Percentiles rank a stretch among this genome's conserved stretches.
phyloP scores from a whole-genome alignment of 2,113 vertebrate species.

The Peromyscus maniculatus region DNA sequence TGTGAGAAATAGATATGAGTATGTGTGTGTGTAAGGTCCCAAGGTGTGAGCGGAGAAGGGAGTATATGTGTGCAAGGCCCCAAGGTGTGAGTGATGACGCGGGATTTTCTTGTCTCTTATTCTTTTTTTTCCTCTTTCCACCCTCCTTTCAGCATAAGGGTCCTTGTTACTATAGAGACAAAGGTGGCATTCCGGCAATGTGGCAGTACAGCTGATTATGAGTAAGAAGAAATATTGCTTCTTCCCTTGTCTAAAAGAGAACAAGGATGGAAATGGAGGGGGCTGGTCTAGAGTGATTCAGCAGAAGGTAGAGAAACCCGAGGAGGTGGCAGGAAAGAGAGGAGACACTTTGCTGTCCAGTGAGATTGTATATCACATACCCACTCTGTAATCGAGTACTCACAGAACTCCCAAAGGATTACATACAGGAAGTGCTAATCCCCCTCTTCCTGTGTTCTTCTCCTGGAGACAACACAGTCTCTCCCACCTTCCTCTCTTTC shows the following conservation, averaged over 20 bases:
- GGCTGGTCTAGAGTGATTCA: background rate
- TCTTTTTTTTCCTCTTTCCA: background rate
- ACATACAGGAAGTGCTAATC: background rate
- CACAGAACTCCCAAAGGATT: background rate
- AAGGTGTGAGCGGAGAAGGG: too few species aligned
- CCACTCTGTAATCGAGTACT: background rate
- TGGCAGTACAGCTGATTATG: background rate
- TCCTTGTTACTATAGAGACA: background rate
- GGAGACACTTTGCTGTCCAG: background rate
- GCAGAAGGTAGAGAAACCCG: background rate
- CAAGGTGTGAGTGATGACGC: rapidly evolving
- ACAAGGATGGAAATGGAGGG: background rate
- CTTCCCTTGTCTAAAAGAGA: background rate
- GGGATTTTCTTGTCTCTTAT: background rate
- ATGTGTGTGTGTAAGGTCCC: too few species aligned
- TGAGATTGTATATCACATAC: too few species aligned
- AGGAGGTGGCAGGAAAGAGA: background rate
- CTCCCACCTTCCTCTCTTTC: background rate
- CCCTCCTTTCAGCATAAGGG: background rate
- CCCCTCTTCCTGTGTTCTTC: background rate
- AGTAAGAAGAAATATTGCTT: background rate
- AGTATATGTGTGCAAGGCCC: too few species aligned
- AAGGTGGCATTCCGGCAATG: background rate
- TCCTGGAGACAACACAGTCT: background rate
- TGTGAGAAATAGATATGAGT: background rate